phyloP scores from a whole-genome alignment of 2,113 vertebrate genomes.

The Leucosticte australis region DNA sequence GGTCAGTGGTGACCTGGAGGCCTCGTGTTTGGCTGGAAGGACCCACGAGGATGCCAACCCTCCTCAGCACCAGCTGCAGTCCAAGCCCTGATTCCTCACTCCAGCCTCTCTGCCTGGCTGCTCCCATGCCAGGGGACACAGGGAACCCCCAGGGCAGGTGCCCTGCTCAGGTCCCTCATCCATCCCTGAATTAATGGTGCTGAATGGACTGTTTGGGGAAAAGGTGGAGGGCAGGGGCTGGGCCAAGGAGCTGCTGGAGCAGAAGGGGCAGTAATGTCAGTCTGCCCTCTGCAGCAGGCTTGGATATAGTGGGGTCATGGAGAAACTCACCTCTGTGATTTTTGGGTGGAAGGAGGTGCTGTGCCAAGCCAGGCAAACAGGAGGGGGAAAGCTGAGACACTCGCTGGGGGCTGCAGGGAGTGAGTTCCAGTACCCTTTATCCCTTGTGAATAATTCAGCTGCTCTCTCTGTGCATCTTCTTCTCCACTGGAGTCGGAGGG shows the following conservation, averaged over 20 bases:
- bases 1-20: neutral
- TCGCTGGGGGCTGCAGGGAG: neutral
- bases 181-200: rapidly evolving
- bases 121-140: neutral
- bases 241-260: neutral
- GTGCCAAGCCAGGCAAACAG: neutral
- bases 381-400: neutral
- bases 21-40: neutral
- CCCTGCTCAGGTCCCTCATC: neutral
- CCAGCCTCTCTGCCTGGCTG: neutral
- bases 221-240: neutral
- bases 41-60: neutral
- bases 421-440: neutral
- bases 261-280: neutral
- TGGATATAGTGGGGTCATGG: neutral
- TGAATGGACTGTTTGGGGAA: neutral
- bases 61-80: neutral
- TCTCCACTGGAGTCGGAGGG: neutral
- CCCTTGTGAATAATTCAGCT: neutral
- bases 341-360: neutral
- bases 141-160: neutral
- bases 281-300: neutral
- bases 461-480: neutral
- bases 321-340: rapidly evolving
- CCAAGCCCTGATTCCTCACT: neutral